Evolutionary conservation across 2,888 invertebrate genomes (phyloP), one percentile per base, ranked within the genome.

Genomic region (Dryococelus australis): DNA sequence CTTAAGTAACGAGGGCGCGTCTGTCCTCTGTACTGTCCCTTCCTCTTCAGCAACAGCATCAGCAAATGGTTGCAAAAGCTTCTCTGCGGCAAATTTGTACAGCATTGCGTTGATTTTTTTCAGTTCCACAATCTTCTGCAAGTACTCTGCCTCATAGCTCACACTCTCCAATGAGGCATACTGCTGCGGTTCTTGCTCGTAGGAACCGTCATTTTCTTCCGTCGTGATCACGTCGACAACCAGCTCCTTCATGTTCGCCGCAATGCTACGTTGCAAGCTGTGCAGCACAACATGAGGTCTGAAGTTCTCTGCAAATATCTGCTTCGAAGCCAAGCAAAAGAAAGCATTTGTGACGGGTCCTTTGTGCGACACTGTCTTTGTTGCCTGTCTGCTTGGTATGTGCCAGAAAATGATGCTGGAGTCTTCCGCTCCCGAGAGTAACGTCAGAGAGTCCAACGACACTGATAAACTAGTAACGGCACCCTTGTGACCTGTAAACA

Each of bases 381-480:
- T 92, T 85, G 96, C 94, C 91, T 98, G 97, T 88, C 94, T 94
- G 91, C 97, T 97, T 10, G 93, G 92, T 87, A 97, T 94, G 90
- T 98, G 96, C 98, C 98, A 98, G 35, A 98, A 91, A 89, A 95
- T 95, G 0, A 97, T 95, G 88, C 94, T 94, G 85, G 94, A 94
- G 92, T 97, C 97, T 88, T 94, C 94, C 0, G 96, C 96, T 0
- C 96, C 98, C 0, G 98, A 97, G 87, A 96, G 93, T 43, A 98
- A 91, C 24, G 94, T 94, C 81, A 94, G 94, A 9, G 96, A 96
- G 91, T 96, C 96, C 78, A 95, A 91, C 16, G 97, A 97, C 0
- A 96, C 93, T 0, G 96, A 95, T 80, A 98, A 92, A 90, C 96
- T 95, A 0, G 95, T 96, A 0, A 98, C 94, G 85, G 94, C 93